Evolutionary conservation across 2,888 invertebrate species (phyloP), one percentile per base, ranked within the genome.

Genomic region (Hirudinaria manillensis): DNA sequence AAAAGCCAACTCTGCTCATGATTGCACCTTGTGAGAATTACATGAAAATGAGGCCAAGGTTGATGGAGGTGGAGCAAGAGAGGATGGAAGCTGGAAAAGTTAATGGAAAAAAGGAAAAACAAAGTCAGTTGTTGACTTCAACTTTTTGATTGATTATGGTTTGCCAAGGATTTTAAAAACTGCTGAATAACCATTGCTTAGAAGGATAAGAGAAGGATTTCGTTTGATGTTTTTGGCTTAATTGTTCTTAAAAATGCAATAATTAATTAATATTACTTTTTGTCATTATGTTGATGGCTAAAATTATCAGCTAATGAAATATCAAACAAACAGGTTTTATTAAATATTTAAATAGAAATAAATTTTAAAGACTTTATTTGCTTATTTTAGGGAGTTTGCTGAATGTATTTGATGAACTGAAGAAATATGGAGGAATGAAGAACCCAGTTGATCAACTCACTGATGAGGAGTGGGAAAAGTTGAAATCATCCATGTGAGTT

Each of bases 21-120:
- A 83, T 89, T 53, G 89, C 89, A 0, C 87, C 87, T 65, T 88
- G 89, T 78, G 90, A 90, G 82, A 90, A 89, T 81, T 87, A 87
- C 68, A 87, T 88, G 0, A 84, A 89, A 55, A 90, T 90, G 89
- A 86, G 89, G 29, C 86, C 89, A 16, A 89, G 89, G 81, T 83
- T 89, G 75, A 82, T 86, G 34, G 89, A 88, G 0, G 89, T 88
- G 80, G 83, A 88, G 13, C 67, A 87, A 87, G 81, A 89, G 88
- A 79, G 88, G 89, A 78, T 84, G 83, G 21, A 89, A 90, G 80
- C 86, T 86, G 27, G 88, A 89, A 78, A 89, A 89, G 76, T 86
- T 87, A 77, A 82, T 89, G 56, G 83, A 89, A n/a, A 89, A 90
- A 80, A 89, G 89, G 82, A 84, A 74, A 67, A 45, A 66, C 66